phyloP scores from a whole-genome alignment of 2,797 vertebrate genomes.

The Chlorospingus semifuscus region DNA sequence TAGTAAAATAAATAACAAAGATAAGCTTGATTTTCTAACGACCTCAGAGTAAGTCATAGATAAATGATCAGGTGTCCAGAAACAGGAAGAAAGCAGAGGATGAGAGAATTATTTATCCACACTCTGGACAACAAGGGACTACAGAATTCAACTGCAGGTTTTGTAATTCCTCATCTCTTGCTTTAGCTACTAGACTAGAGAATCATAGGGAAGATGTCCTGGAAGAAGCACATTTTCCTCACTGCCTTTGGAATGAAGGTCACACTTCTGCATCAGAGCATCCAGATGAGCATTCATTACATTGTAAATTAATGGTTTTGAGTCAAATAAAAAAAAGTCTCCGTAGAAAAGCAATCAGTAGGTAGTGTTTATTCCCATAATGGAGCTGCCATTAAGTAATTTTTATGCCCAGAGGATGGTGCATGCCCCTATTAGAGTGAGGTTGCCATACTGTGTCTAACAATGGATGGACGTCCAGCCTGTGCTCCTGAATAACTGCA shows the following conservation, averaged over 20 bases:
- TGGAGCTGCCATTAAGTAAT: neutral
- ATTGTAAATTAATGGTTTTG: conserved; percentile 23
- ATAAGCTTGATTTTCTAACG: neutral
- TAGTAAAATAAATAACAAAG: neutral
- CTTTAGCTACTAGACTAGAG: neutral
- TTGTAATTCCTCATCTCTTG: neutral
- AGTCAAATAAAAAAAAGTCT: neutral
- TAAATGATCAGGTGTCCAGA: rapidly evolving
- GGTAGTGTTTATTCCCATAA: conserved; percentile 38
- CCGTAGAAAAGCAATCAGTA: neutral
- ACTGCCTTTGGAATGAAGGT: neutral
- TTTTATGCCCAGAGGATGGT: conserved; percentile 31
- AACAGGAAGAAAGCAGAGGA: neutral
- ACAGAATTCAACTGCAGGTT: neutral
- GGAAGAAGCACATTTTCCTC: neutral
- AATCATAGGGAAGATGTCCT: neutral
- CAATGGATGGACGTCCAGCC: neutral
- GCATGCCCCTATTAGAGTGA: neutral
- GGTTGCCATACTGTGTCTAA: conserved; percentile 19
- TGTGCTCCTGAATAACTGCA: conserved; percentile 19
- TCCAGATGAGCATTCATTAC: neutral
- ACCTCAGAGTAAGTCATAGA: neutral
- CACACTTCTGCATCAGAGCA: neutral
- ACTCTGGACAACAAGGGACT: neutral
- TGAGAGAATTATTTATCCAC: neutral